Base-by-base conservation (phyloP, 2,113 vertebrate species). In the Megalops atlanticus region DNA sequence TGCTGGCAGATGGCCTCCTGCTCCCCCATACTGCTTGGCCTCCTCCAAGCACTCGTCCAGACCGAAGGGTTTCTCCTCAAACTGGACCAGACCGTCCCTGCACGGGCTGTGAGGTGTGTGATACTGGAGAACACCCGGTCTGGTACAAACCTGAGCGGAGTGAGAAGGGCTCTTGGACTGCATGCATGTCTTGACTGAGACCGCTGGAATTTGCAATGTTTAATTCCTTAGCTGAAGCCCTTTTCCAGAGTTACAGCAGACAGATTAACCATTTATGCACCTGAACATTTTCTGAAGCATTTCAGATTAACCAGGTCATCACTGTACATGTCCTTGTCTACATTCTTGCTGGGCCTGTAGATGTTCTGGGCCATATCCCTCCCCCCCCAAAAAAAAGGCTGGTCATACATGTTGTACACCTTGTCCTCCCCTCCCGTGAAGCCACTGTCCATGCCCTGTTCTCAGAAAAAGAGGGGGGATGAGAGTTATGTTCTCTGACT, bases 41-140 rank as follows among this genome's bases (percentile, higher is more conserved):
- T 99, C 96, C 89, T 99, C 96, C 94, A 99, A 96, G 95, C 99
- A 99, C 90, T 98, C 98, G 87, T 99, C 98, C 92, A 99, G 93
- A 91, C 98, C 98, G 71, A 99, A 99, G 2, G 98, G 97, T 95
- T 99, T 98, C 84, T 98, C 97, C 83, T 99, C 98, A 91, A 98
- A 99, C 80, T 99, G 97, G 77, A 99, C 98, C 0, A 98, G 98
- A 39, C 98, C 97, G 11, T 99, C 98, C 35, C 95, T 90, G 64
- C 96, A 94, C 79, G 96, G 96, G 21, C 92, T 94, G 0, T 96
- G 96, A 84, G 99, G 0, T 96, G 96, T 84, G 99, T 97, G 0
- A 96, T 93, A 35, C 97, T 98, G 0, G 96, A 95, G 91, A 99
- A 99, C 84, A 98, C 97, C 82, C 96, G 96, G 83, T 98, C 97